Conservation (phyloP, 2,113 vertebrate species). For the Engraulis encrasicolus region DNA sequence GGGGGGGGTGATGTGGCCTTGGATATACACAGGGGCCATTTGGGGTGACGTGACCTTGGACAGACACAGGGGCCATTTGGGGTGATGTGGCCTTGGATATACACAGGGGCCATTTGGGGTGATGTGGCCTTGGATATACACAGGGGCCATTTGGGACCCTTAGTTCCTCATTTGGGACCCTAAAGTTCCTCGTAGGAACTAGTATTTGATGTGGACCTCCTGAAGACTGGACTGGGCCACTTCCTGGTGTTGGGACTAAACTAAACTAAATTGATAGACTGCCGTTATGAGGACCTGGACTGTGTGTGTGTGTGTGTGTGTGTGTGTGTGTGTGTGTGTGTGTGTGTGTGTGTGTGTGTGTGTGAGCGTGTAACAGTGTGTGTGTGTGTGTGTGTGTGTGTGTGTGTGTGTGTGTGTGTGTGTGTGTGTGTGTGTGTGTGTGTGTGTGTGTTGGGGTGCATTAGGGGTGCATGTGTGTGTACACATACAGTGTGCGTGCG, state of each 20-base stretch:
- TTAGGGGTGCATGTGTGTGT: slow-evolving; percentile 43
- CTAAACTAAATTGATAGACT: background rate
- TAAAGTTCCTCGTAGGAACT: slow-evolving; percentile 14
- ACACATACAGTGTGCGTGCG: slow-evolving; percentile 12
- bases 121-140: no score
- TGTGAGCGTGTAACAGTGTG: slow-evolving; percentile 46
- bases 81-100: no score
- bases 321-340: background rate
- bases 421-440: slow-evolving; percentile 37
- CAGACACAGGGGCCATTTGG: no score
- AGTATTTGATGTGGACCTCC: slow-evolving; percentile 40
- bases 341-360: slow-evolving; percentile 41
- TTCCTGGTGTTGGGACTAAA: slow-evolving; percentile 40
- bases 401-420: slow-evolving; percentile 34
- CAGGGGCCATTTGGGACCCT: slow-evolving; percentile 42
- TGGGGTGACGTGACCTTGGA: no score
- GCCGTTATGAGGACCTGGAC: slow-evolving; percentile 22
- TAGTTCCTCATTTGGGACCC: slow-evolving; percentile 50
- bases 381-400: slow-evolving; percentile 40
- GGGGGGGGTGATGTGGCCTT: no score
- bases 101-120: no score
- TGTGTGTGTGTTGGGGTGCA: slow-evolving; percentile 43
- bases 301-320: background rate
- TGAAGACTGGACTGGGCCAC: background rate
- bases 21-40: no score